Percentiles rank a stretch among this genome's conserved stretches.
phyloP scores from a whole-genome alignment of 2,113 vertebrate species.

The Poecilia latipinna region DNA sequence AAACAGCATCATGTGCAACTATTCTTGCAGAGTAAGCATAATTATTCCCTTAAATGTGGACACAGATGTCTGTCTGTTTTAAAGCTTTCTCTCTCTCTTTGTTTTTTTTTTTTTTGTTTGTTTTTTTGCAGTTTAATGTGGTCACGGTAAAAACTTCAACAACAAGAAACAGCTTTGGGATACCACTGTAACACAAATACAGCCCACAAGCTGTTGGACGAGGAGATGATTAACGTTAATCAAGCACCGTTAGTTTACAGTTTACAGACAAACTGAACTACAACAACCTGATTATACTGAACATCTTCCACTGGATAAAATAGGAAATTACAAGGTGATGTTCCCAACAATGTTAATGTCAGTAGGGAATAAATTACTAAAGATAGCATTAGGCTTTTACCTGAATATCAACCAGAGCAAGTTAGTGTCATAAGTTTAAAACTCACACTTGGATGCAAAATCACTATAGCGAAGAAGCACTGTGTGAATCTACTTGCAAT shows the following conservation, averaged over 20 bases:
- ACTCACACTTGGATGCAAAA: not conserved
- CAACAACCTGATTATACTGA: not conserved
- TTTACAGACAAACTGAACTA: not conserved
- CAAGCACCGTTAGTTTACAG: no score
- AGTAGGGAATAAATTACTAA: not conserved
- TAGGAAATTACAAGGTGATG: no score
- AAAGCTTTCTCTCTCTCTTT: no score
- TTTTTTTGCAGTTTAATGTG: no score
- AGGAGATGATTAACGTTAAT: not conserved
- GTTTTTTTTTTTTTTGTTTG: no score
- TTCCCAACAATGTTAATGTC: no score
- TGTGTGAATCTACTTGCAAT: not conserved
- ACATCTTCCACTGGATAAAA: no score
- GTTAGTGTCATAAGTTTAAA: not conserved
- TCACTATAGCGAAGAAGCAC: not conserved
- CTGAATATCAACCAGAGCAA: not conserved
- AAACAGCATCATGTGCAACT: no score
- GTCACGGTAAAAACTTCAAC: not conserved
- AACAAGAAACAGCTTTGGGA: not conserved
- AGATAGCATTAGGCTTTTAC: not conserved
- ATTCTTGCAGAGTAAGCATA: no score
- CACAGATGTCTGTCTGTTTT: no score
- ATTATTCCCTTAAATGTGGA: no score
- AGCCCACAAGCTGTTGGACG: not conserved
- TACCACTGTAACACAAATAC: not conserved